A percentile compares a stretch with the other conserved stretches of the same genome.
Evolutionary conservation across 2,888 invertebrate genomes (phyloP).

Genomic region (Ennomos quercinarius): DNA sequence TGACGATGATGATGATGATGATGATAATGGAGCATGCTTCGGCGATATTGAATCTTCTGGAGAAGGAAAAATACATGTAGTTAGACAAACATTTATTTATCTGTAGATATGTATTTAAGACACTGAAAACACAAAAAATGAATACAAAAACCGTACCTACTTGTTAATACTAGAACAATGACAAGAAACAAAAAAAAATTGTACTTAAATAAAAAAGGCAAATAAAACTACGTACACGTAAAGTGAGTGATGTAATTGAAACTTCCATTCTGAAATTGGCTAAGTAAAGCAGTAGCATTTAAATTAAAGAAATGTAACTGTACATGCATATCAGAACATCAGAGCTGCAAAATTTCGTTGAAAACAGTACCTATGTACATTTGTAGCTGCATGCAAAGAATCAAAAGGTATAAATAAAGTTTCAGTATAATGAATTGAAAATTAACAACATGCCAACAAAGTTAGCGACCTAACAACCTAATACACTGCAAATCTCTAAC

Average conservation of each 20-base stretch:
- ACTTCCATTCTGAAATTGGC: no score
- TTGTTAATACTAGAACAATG: slow-evolving; percentile 1
- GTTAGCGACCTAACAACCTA: slow-evolving; percentile 12
- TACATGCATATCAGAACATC: no score
- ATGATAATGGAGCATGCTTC: slow-evolving; percentile 65
- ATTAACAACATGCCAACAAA: slow-evolving; percentile 5
- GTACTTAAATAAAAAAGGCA: not conserved
- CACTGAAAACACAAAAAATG: no score
- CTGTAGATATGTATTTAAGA: no score
- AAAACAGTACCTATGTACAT: no score
- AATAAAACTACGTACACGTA: no score
- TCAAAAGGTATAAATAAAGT: no score
- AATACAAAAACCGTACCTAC: not conserved
- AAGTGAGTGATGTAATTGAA: no score
- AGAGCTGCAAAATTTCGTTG: no score
- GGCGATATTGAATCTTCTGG: slow-evolving; percentile 63
- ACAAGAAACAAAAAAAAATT: not conserved
- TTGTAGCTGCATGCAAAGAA: no score
- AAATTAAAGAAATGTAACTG: no score
- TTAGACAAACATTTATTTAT: not conserved
- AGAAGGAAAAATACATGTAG: slow-evolving; percentile 31
- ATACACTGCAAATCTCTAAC: slow-evolving; percentile 6
- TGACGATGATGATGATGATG: slow-evolving; percentile 61
- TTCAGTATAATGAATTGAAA: slow-evolving; percentile 3
- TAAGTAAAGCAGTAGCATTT: not conserved